A percentile compares a stretch with the other conserved stretches of the same genome.
phyloP scores from a whole-genome alignment of 1,140 invertebrate species.

The Drosophila santomea region DNA sequence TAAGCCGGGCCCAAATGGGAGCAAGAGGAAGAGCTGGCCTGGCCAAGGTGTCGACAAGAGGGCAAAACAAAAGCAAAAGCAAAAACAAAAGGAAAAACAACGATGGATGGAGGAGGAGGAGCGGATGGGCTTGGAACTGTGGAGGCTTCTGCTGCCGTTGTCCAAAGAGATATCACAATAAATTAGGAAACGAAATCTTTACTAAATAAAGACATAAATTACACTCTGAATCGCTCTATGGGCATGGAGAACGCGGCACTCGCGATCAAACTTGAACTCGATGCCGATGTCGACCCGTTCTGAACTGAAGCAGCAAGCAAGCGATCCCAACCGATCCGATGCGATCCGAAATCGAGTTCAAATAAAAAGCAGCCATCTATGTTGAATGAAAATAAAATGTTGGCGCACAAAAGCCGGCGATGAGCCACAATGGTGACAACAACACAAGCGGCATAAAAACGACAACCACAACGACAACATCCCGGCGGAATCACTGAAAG shows the following conservation, averaged over 20 bases:
- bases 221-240: conserved; percentile 80
- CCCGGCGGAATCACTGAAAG: conserved; percentile 2
- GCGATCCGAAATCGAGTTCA: conserved; percentile 47
- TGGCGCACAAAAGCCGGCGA: conserved; percentile 67
- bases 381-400: conserved; percentile 76
- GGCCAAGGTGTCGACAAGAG: conserved; percentile 49
- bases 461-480: conserved; percentile 32
- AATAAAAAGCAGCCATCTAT: conserved; percentile 71
- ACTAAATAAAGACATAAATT: conserved; percentile 85
- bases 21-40: conserved; percentile 15
- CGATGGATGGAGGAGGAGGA: not conserved
- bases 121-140: conserved; percentile 4
- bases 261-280: not conserved
- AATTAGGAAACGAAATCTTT: conserved; percentile 85
- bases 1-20: conserved; percentile 53
- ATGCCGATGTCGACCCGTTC: conserved; percentile 13
- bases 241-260: conserved; percentile 31
- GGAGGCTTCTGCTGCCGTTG: conserved; percentile 57
- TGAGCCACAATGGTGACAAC: conserved; percentile 70
- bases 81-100: conserved; percentile 4
- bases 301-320: conserved; percentile 7
- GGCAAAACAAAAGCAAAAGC: conserved; percentile 37
- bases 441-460: conserved; percentile 58
- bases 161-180: conserved; percentile 84
- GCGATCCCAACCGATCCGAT: not conserved